These are phyloP conservation scores for Enteromius fasciolatus DNA, from an alignment of 2,797 vertebrate genomes.

Conservation along the genomic window DNA sequence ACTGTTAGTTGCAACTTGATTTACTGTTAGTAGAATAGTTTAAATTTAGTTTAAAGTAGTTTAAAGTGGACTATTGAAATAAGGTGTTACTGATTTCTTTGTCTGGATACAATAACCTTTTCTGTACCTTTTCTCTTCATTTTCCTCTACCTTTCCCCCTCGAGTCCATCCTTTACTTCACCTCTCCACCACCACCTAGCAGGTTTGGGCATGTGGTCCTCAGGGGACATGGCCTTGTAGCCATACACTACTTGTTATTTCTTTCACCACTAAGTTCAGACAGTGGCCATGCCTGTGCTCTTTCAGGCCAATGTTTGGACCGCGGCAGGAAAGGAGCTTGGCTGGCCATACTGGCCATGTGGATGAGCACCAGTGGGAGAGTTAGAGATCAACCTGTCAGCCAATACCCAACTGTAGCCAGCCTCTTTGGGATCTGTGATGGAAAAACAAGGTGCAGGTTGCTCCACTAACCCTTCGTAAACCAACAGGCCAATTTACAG, in stretches of 20 bases:
- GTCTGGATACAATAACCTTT: conserved; percentile 3
- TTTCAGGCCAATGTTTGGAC: conserved; percentile 29
- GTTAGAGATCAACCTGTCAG: conserved; percentile 39
- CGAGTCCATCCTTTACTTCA: conserved; percentile 38
- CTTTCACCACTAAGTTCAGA: conserved; percentile 29
- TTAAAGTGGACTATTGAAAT: too few relatives aligned
- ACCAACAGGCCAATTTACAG: conserved; percentile 47
- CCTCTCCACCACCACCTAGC: conserved; percentile 23
- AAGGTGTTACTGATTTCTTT: neutral
- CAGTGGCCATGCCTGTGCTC: conserved; percentile 21
- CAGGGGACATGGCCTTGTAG: conserved; percentile 30
- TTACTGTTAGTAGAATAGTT: too few relatives aligned
- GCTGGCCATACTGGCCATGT: neutral
- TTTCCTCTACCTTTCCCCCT: conserved; percentile 1
- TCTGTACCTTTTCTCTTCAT: neutral
- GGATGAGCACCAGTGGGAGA: conserved; percentile 40
- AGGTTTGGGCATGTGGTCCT: conserved; percentile 41
- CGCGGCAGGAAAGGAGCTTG: conserved; percentile 6
- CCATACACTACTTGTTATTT: conserved; percentile 40
- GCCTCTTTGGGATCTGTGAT: conserved; percentile 30
- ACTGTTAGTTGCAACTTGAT: too few relatives aligned
- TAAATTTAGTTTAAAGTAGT: too few relatives aligned
- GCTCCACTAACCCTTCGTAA: conserved; percentile 37
- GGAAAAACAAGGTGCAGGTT: conserved; percentile 38
- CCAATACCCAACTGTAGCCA: conserved; percentile 34